Conservation (phyloP, 1,140 invertebrate genomes). For the Brachionus rubens region DNA sequence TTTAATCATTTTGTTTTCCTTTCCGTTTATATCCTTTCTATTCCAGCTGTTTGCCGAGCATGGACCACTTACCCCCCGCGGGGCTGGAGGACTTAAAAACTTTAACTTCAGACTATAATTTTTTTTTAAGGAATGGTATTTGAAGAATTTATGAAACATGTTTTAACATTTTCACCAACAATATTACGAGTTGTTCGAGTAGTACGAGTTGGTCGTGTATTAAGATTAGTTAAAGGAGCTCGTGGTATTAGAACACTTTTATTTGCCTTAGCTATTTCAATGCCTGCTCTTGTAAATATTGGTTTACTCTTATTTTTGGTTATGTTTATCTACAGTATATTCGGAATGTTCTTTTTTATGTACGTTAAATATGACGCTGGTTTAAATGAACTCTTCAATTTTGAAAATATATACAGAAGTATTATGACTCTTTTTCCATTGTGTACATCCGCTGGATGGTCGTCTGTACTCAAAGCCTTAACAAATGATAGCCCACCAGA, state of each 20-base stretch:
- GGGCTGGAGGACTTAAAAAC: too few species aligned
- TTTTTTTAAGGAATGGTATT: constrained; percentile 77
- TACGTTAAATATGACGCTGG: constrained; percentile 87
- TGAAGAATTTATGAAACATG: constrained; percentile 91
- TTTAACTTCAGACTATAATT: constrained; percentile 48
- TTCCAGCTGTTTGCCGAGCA: too few species aligned
- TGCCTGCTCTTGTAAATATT: constrained; percentile 97
- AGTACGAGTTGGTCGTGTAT: constrained; percentile 91
- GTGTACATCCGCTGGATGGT: constrained; percentile 96
- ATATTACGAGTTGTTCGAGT: constrained; percentile 92
- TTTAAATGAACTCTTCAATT: constrained; percentile 93
- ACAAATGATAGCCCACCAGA: constrained; percentile 77
- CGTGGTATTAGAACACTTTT: constrained; percentile 93
- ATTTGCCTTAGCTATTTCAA: constrained; percentile 93
- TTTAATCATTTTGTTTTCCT: too few species aligned
- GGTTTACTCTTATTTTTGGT: constrained; percentile 93
- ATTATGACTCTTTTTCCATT: constrained; percentile 97
- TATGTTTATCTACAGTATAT: constrained; percentile 98
- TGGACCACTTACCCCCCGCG: too few species aligned
- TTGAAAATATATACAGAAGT: constrained; percentile 94
- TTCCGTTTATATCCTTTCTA: too few species aligned
- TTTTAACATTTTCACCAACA: constrained; percentile 88
- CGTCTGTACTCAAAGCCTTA: constrained; percentile 86
- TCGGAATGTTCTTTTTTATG: constrained; percentile 99
- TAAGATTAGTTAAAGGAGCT: constrained; percentile 92